Evolutionary conservation across 2,113 vertebrate genomes (phyloP).

Genomic region (Sclerurus mexicanus): DNA sequence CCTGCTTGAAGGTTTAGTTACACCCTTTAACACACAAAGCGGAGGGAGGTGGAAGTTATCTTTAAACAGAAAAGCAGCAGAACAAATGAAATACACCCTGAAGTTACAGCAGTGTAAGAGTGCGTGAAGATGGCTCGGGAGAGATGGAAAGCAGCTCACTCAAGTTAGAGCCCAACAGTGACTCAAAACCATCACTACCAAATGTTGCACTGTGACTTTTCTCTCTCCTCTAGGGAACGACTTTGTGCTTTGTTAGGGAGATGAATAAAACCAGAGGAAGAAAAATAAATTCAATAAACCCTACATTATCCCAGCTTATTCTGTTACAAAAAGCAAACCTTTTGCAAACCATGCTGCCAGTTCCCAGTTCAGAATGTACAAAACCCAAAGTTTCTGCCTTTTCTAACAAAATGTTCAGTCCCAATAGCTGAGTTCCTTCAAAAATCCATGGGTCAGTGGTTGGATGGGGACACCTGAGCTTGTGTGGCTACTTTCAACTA

Average conservation of each 20-base stretch:
- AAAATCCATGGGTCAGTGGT: accelerated
- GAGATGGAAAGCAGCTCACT: not conserved
- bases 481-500: not conserved
- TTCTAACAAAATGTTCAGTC: not conserved
- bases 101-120: not conserved
- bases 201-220: not conserved
- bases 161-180: not conserved
- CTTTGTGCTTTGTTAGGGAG: not conserved
- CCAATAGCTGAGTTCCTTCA: not conserved
- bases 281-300: not conserved
- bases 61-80: not conserved
- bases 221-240: not conserved
- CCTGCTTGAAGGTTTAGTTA: not conserved
- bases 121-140: not conserved
- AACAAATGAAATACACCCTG: not conserved
- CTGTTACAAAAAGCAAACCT: accelerated
- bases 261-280: not conserved
- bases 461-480: not conserved
- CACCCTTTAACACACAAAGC: not conserved
- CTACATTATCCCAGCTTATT: not conserved
- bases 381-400: not conserved
- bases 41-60: too few species aligned
- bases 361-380: not conserved
- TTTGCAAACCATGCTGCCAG: not conserved
- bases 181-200: not conserved